A percentile compares a stretch with the other conserved stretches of the same genome.
These are phyloP conservation scores for Rhinopithecus roxellana DNA, from an alignment of 2,113 vertebrate species.

Conservation along the genomic window DNA sequence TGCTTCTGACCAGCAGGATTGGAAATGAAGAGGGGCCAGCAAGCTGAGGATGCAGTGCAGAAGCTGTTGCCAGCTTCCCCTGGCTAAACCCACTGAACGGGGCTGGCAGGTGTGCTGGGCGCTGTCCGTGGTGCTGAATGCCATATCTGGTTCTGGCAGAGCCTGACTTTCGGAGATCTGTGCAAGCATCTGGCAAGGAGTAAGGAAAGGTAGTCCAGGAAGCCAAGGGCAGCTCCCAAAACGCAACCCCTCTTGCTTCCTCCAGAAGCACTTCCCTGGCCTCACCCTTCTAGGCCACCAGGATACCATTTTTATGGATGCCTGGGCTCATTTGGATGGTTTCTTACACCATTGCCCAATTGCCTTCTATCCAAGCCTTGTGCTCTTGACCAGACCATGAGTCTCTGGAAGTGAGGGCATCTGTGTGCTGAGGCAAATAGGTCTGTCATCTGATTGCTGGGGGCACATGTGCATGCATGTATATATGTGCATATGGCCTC, in stretches of 20 bases:
- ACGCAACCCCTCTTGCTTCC: not conserved
- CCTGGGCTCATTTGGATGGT: not conserved
- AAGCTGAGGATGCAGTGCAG: not conserved
- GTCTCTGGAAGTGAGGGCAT: not conserved
- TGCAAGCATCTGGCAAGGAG: slow-evolving; percentile 8
- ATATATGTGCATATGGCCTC: no score
- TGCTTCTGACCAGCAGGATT: not conserved
- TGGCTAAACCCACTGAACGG: not conserved
- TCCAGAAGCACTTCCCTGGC: not conserved
- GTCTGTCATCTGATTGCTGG: not conserved
- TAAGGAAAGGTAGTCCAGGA: not conserved
- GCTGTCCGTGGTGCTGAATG: slow-evolving; percentile 71
- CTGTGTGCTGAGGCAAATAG: not conserved
- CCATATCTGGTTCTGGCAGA: not conserved
- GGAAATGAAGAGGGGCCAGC: not conserved
- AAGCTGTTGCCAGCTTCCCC: not conserved
- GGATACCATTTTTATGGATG: not conserved
- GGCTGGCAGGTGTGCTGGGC: not conserved
- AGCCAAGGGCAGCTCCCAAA: slow-evolving; percentile 30
- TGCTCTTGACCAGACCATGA: not conserved
- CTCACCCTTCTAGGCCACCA: not conserved
- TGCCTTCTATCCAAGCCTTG: not conserved
- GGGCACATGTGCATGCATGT: not conserved
- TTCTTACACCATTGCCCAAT: not conserved
- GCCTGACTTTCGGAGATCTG: not conserved